Conservation (phyloP, 2,888 invertebrate species). For the Amphipoea lucens region DNA sequence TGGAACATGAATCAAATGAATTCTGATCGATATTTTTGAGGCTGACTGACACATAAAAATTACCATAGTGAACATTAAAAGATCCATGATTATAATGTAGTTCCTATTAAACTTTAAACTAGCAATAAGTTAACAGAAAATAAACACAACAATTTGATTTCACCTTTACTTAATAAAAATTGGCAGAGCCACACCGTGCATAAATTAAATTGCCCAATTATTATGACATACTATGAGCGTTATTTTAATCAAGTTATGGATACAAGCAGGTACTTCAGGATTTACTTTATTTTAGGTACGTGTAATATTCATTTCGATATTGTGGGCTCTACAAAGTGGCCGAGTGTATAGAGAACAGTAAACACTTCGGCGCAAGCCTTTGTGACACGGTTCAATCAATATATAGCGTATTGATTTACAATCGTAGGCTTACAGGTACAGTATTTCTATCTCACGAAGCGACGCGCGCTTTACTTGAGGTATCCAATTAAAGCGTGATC, state of each 20-base stretch:
- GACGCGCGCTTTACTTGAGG: background rate
- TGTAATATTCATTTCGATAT: slow-evolving; percentile 1
- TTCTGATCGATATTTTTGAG: background rate
- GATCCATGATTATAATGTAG: background rate
- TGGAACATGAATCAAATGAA: background rate
- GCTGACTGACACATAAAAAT: background rate
- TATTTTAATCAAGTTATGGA: slow-evolving; percentile 11
- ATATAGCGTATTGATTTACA: background rate
- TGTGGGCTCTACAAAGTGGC: background rate
- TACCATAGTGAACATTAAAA: background rate
- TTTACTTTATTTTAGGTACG: background rate
- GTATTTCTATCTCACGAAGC: background rate
- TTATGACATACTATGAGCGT: slow-evolving; percentile 1
- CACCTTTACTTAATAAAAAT: background rate
- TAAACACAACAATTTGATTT: slow-evolving; percentile 1
- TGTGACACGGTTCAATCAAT: slow-evolving; percentile 16
- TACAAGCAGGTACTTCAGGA: background rate
- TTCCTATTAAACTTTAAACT: background rate
- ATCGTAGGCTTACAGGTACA: background rate
- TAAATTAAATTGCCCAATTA: slow-evolving; percentile 36
- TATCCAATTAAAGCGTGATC: background rate
- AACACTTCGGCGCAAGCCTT: slow-evolving; percentile 15
- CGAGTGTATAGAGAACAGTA: slow-evolving; percentile 15
- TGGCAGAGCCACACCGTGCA: background rate
- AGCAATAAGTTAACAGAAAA: background rate